Percentiles rank a stretch among this genome's conserved stretches.
phyloP scores from a whole-genome alignment of 2,797 vertebrate species.

The Philypnodon macrostomus region DNA sequence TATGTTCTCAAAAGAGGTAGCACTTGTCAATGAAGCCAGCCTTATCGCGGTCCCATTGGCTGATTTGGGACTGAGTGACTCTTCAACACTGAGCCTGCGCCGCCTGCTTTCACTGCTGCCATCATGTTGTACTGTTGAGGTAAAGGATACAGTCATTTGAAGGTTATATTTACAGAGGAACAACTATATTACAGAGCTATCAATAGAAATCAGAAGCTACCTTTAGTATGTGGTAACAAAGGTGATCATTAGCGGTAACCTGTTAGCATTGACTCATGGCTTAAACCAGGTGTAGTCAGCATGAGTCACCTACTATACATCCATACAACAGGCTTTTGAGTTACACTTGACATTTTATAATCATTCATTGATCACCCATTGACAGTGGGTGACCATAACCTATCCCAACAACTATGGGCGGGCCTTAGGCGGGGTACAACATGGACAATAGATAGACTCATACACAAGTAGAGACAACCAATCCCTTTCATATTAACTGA shows the following conservation, averaged over 20 bases:
- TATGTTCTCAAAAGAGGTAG: conserved; percentile 26
- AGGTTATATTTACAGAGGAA: no score
- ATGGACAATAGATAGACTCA: no score
- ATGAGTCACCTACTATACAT: conserved; percentile 50
- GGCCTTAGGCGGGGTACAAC: no score
- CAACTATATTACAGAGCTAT: conserved; percentile 14
- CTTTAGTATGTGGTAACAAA: conserved; percentile 17
- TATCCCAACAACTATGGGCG: no score
- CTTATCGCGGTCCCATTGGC: conserved; percentile 39
- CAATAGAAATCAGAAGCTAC: conserved; percentile 25
- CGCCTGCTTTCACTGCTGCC: conserved; percentile 43
- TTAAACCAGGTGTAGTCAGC: conserved; percentile 66
- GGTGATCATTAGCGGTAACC: conserved; percentile 33
- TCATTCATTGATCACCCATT: no score
- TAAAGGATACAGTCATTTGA: conserved; percentile 10
- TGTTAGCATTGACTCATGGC: conserved; percentile 56
- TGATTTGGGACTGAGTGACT: conserved; percentile 43
- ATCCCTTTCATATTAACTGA: no score
- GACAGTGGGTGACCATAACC: no score
- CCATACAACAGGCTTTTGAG: conserved; percentile 29
- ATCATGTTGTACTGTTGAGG: conserved; percentile 57
- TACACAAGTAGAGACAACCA: no score
- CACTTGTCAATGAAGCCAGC: conserved; percentile 14
- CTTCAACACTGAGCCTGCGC: conserved; percentile 53
- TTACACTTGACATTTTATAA: conserved; percentile 53